phyloP scores from a whole-genome alignment of 1,140 invertebrate genomes.

The Venustaconcha ellipsiformis region DNA sequence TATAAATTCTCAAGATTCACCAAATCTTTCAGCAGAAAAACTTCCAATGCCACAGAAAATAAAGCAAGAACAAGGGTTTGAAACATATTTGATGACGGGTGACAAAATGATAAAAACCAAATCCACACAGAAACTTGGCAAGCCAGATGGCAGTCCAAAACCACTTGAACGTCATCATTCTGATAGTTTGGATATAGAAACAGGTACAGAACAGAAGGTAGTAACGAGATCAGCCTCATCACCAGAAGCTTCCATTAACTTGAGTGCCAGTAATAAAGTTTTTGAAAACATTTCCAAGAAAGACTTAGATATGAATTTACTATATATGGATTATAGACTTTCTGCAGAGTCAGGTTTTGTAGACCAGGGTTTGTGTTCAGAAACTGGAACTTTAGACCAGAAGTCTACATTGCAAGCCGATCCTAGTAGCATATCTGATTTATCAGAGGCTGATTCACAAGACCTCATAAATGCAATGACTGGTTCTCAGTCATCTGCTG shows the following conservation, averaged over 20 bases:
- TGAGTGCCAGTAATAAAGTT: constrained; percentile 7
- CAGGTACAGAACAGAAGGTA: constrained; percentile 14
- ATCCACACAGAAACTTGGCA: constrained; percentile 44
- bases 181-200: constrained; percentile 34
- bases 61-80: constrained; percentile 56
- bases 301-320: constrained; percentile 15
- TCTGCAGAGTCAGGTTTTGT: constrained; percentile 47
- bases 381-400: constrained; percentile 32
- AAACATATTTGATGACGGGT: constrained; percentile 68
- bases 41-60: not conserved
- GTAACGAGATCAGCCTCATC: constrained; percentile 30
- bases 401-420: constrained; percentile 28
- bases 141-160: constrained; percentile 23
- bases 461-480: constrained; percentile 34
- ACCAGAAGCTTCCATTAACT: constrained; percentile 10
- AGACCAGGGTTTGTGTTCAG: constrained; percentile 34
- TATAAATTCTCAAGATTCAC: too few species aligned
- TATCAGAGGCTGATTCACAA: constrained; percentile 35
- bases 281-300: constrained; percentile 23
- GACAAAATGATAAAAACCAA: constrained; percentile 68
- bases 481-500: constrained; percentile 35
- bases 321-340: constrained; percentile 21
- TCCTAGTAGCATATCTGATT: constrained; percentile 32
- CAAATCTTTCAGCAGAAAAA: too few species aligned
- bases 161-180: constrained; percentile 40